Conservation (phyloP, 2,797 vertebrate genomes). For the Esox masquinongy region DNA sequence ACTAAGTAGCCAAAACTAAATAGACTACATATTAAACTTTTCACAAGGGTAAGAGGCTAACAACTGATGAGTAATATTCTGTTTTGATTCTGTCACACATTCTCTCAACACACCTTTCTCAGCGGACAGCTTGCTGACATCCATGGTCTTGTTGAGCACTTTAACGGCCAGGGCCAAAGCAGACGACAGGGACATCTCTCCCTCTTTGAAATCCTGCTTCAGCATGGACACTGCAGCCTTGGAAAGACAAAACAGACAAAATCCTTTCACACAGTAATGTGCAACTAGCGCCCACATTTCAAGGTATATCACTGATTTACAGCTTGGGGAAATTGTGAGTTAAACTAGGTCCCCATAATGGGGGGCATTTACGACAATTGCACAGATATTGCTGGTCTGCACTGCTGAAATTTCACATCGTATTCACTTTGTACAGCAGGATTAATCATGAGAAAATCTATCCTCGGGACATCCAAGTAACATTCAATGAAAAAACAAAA, state of each 20-base stretch:
- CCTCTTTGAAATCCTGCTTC: slow-evolving; percentile 98
- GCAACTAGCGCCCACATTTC: neutral
- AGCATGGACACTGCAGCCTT: slow-evolving; percentile 98
- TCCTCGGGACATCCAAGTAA: too few relatives aligned
- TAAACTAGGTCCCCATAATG: neutral
- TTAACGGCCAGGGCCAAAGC: slow-evolving; percentile 94
- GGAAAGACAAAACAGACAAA: neutral
- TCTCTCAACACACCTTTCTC: slow-evolving; percentile 85
- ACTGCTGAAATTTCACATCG: too few relatives aligned
- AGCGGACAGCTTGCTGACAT: slow-evolving; percentile 97
- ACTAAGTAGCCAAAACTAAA: too few relatives aligned
- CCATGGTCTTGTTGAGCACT: slow-evolving; percentile 99
- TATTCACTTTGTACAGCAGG: too few relatives aligned
- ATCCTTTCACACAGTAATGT: neutral
- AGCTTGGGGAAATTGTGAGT: neutral
- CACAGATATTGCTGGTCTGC: too few relatives aligned
- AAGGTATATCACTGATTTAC: neutral
- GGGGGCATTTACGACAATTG: too few relatives aligned
- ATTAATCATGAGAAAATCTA: too few relatives aligned
- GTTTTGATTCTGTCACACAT: neutral
- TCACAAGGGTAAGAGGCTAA: too few relatives aligned
- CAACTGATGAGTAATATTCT: neutral
- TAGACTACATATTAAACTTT: too few relatives aligned
- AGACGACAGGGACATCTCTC: slow-evolving; percentile 91
- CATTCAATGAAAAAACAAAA: too few relatives aligned